These are phyloP conservation scores for Sphaeramia orbicularis DNA, from an alignment of 2,797 vertebrate genomes.

Conservation along the genomic window DNA sequence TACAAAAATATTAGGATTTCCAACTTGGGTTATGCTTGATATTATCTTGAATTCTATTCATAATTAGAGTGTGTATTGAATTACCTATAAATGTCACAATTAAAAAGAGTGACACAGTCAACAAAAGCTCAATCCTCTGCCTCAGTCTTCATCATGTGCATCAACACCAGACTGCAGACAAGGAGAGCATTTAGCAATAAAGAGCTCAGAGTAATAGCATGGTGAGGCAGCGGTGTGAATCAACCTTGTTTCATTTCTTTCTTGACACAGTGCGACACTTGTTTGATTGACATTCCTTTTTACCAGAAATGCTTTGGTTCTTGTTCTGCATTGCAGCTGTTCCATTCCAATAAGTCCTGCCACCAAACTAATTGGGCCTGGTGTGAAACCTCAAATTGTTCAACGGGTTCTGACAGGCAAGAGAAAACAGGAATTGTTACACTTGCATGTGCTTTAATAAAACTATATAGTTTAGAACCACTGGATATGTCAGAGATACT, in stretches of 20 bases:
- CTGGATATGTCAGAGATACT: constrained; percentile 28
- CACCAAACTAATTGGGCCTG: constrained; percentile 82
- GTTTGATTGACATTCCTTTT: constrained; percentile 77
- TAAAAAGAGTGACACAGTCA: too few relatives aligned
- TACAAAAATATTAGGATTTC: too few relatives aligned
- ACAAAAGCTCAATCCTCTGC: too few relatives aligned
- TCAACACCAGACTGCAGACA: constrained; percentile 31
- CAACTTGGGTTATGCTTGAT: too few relatives aligned
- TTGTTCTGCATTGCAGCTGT: constrained; percentile 73
- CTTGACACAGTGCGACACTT: constrained; percentile 48
- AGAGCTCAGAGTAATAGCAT: constrained; percentile 29
- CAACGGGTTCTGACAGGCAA: constrained; percentile 70
- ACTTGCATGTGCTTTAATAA: constrained; percentile 54
- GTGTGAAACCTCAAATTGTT: constrained; percentile 75
- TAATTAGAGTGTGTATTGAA: too few relatives aligned
- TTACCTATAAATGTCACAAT: too few relatives aligned
- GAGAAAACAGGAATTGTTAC: constrained; percentile 61
- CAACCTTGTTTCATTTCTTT: constrained; percentile 59
- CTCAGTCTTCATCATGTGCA: neutral
- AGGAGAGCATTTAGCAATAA: constrained; percentile 46
- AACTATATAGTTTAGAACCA: constrained; percentile 37
- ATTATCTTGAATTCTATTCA: too few relatives aligned
- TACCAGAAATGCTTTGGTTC: constrained; percentile 64
- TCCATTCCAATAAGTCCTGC: constrained; percentile 80
- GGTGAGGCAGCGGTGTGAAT: constrained; percentile 49